phyloP scores from a whole-genome alignment of 2,888 invertebrate genomes.

The Spialia ferax region DNA sequence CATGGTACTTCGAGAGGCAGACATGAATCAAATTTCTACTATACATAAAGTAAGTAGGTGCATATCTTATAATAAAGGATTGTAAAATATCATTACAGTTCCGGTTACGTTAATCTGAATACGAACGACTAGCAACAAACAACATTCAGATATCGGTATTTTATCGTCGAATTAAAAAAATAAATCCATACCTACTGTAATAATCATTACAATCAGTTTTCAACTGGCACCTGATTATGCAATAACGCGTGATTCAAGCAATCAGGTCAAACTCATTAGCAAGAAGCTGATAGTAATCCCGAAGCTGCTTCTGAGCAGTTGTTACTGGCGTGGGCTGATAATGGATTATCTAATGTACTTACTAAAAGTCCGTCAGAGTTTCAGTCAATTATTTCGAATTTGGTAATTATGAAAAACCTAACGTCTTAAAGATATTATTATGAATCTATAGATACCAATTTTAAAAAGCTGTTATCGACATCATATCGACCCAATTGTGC shows the following conservation, averaged over 20 bases:
- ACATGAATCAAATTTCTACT: too few species aligned
- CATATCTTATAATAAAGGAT: not conserved
- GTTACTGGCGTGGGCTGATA: not conserved
- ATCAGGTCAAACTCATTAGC: not conserved
- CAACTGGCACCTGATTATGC: not conserved
- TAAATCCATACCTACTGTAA: not conserved
- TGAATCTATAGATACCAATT: too few species aligned
- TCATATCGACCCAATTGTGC: too few species aligned
- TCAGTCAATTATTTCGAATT: too few species aligned
- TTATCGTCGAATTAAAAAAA: not conserved
- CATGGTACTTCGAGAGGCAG: too few species aligned
- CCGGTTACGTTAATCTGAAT: not conserved
- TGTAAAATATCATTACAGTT: not conserved
- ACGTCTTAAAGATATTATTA: too few species aligned
- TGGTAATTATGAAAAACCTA: too few species aligned
- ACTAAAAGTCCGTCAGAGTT: too few species aligned
- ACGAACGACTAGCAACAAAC: not conserved
- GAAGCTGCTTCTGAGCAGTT: not conserved
- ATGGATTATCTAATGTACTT: too few species aligned
- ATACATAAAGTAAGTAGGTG: too few species aligned
- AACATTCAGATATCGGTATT: not conserved
- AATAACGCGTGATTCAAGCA: not conserved
- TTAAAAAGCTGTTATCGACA: too few species aligned
- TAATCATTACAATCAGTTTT: not conserved
- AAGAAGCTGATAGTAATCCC: not conserved